Evolutionary conservation across 2,797 vertebrate species (phyloP), one percentile per base, ranked within the genome.

Genomic region (Percopsis omiscomaycus): DNA sequence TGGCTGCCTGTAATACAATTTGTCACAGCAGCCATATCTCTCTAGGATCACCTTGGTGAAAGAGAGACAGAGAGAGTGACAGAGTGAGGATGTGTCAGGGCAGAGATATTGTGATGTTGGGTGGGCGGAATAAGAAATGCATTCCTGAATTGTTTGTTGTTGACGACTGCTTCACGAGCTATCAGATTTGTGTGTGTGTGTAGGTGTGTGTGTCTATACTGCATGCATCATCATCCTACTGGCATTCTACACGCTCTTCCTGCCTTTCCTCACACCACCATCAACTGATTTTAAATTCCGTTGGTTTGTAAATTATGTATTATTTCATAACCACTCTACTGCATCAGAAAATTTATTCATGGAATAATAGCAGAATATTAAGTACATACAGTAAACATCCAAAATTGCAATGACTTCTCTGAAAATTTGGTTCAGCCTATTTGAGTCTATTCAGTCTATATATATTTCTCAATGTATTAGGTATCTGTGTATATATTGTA

Each of bases 1-100:
- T 74, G 58, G 66, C 59, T 59, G 30, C 63, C 60, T 80, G 78
- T 80, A 89, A 89, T 86, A 22, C 85, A 73, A 80, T 90, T 88
- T 85, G 60, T 68, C 27, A 3, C 58, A 66, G 61, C 74, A 72
- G 71, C 75, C 64, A 47, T 60, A 51, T 68, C 74, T 74, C 60
- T 67, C 48, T 68, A 66, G 79, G 77, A 74, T 75, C 78, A 77
- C 59, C 10, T 54, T 50, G 42, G 59, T 27, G 47, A 65, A 27
- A 42, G 30, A 27, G 53, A 11, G 22, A 65, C 27, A 42, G 30
- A 27, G 53, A 11, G 22, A 54, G 15, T 27, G 22, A 45, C 6
- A 58, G 14, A n/a, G 30, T 37, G 54, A 30, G 28, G 14, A 12
- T 1, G 14, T 5, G 9, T 29, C 28, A 27, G n/a, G 16, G 15